Percentiles rank a stretch among this genome's conserved stretches.
Conservation (phyloP, 2,888 invertebrate genomes). For the Timema cristinae region DNA sequence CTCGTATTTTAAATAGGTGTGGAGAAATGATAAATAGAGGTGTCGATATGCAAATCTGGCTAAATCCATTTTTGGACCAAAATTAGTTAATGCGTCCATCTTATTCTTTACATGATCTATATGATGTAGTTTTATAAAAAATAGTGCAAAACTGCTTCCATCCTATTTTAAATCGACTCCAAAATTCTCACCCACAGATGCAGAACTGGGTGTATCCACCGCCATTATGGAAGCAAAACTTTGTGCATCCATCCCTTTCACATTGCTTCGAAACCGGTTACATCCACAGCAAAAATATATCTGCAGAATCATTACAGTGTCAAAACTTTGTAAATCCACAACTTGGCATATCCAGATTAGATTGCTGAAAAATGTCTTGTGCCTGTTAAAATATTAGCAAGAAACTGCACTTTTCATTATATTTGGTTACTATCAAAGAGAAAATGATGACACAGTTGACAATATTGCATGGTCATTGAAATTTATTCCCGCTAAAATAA, state of each 20-base stretch:
- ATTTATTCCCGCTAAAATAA: slow-evolving; percentile 13
- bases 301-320: slow-evolving; percentile 1
- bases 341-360: neutral
- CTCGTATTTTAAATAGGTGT: too few relatives aligned
- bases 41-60: too few relatives aligned
- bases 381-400: slow-evolving; percentile 4
- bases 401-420: neutral
- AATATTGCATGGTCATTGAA: neutral
- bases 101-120: neutral
- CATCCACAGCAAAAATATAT: slow-evolving; percentile 1
- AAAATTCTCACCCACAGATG: slow-evolving; percentile 10
- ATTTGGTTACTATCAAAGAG: neutral
- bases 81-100: neutral
- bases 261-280: neutral
- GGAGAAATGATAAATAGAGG: too few relatives aligned
- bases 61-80: too few relatives aligned
- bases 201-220: neutral
- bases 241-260: neutral
- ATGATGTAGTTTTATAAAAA: neutral
- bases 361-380: neutral
- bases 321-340: neutral
- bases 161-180: slow-evolving; percentile 4
- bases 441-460: neutral
- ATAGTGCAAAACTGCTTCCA: neutral
- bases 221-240: slow-evolving; percentile 6